Conservation (phyloP, 1,140 invertebrate genomes). For the Aradophagus sp. region DNA sequence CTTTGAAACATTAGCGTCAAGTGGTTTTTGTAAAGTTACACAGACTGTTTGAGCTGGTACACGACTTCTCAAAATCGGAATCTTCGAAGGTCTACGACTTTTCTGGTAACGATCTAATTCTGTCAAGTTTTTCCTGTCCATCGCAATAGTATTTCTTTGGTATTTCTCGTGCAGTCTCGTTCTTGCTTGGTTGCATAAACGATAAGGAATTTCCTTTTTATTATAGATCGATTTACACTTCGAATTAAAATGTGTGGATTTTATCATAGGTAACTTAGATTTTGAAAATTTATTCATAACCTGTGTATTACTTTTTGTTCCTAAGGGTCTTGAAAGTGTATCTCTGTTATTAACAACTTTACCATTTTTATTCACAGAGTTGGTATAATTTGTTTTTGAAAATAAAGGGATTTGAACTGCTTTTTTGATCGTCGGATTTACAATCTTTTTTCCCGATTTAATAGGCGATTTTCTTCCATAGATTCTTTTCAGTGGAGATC, state of each 20-base stretch:
- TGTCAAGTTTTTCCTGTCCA: slow-evolving; percentile 20
- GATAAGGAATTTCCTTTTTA: slow-evolving; percentile 25
- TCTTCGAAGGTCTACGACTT: slow-evolving; percentile 60
- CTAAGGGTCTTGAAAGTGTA: slow-evolving; percentile 6
- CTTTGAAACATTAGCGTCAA: slow-evolving; percentile 51
- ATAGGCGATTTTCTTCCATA: slow-evolving; percentile 65
- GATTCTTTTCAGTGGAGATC: slow-evolving; percentile 67
- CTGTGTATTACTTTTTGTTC: slow-evolving; percentile 1
- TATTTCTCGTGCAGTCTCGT: slow-evolving; percentile 25
- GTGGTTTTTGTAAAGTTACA: slow-evolving; percentile 58
- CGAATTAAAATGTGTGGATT: slow-evolving; percentile 16
- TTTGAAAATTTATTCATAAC: slow-evolving; percentile 4
- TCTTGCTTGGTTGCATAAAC: slow-evolving; percentile 9
- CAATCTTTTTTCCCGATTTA: slow-evolving; percentile 62
- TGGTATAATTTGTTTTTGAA: slow-evolving; percentile 12
- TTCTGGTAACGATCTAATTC: slow-evolving; percentile 40
- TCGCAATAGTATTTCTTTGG: neutral
- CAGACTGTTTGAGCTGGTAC: slow-evolving; percentile 56
- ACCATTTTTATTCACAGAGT: slow-evolving; percentile 13
- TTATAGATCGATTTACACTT: slow-evolving; percentile 20
- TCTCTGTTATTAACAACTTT: slow-evolving; percentile 4
- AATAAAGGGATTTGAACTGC: neutral
- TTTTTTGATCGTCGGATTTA: slow-evolving; percentile 32
- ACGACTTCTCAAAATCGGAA: slow-evolving; percentile 62
- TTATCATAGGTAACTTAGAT: slow-evolving; percentile 38